Base-by-base conservation (phyloP, 2,888 invertebrate species). In the Hedychridium roseum region DNA sequence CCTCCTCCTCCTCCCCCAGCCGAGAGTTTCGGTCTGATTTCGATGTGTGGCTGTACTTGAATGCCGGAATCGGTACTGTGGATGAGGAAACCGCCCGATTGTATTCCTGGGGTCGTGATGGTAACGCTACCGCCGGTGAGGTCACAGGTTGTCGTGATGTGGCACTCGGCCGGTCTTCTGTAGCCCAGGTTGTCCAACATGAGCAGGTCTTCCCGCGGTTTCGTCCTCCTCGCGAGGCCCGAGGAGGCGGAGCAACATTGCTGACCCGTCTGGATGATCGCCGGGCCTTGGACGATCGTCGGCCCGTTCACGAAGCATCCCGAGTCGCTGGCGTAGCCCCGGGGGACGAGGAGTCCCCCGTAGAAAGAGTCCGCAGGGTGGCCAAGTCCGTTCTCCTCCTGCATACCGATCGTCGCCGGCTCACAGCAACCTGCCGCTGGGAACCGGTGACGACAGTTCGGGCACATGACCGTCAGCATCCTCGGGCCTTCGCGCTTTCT, bases 371-470 rank as follows among this genome's bases (percentile, higher is more conserved):
- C 43, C 11, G 54, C 9, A 2, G 63, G 31, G 21, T 50, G 36
- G 18, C 21, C 7, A 27, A 16, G 15, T 6, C 14, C 9, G 36
- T 27, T 40, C 5, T 26, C 20, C 12, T n/a, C 31, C 3, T 14
- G 14, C 21, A 3, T 14, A 26, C 3, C 16, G 16, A n/a, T 23
- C n/a, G n/a, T n/a, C 20, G 28, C 50, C 7, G 65, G 62, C 54
- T 58, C 65, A 46, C 74, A 77, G 56, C 74, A 76, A 27, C 73
- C 73, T 3, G 68, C 59, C 15, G 72, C 79, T 74, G 77, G 76
- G 74, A 84, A 84, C 58, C 86, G 84, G 82, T 87, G 87, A 76
- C 85, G 83, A 82, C 88, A 89, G 80, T 87, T 86, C 54, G 88
- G 88, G 76, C 88, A 88, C 79, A 81, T 81, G 75, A 83, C 84